Conservation (phyloP, 2,797 vertebrate species). For the Neopelma chrysocephalum region DNA sequence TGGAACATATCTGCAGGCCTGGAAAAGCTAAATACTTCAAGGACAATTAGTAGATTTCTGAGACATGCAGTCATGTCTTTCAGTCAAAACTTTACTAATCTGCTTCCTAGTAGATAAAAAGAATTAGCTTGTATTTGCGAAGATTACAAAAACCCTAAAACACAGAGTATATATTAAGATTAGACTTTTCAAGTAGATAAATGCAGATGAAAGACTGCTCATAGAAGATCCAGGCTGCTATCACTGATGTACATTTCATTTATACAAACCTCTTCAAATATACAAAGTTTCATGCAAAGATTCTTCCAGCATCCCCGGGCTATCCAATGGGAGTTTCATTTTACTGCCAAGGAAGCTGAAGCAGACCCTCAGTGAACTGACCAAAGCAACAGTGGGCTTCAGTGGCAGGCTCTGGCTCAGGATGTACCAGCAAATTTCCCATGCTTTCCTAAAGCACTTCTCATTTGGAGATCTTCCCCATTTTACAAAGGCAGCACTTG, state of each 20-base stretch:
- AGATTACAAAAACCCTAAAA: neutral
- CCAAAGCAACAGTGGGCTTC: neutral
- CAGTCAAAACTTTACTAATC: neutral
- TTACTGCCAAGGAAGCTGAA: neutral
- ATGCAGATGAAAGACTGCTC: neutral
- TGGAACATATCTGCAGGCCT: neutral
- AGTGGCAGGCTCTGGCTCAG: neutral
- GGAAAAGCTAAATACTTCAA: neutral
- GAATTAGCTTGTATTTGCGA: neutral
- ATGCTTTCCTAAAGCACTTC: neutral
- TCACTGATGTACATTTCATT: neutral
- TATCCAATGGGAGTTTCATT: neutral
- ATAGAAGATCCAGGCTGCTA: neutral
- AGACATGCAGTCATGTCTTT: neutral
- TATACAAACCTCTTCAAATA: neutral
- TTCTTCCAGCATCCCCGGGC: neutral
- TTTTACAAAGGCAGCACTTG: neutral
- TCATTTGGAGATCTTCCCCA: neutral
- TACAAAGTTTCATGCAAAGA: neutral
- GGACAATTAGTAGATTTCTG: conserved; percentile 2
- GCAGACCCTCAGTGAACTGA: neutral
- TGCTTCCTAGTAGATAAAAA: neutral
- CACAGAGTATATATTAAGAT: neutral
- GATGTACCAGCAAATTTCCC: neutral
- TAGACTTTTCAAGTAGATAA: neutral